Conservation (phyloP, 2,888 invertebrate genomes). For the Sepioteuthis lessoniana region DNA sequence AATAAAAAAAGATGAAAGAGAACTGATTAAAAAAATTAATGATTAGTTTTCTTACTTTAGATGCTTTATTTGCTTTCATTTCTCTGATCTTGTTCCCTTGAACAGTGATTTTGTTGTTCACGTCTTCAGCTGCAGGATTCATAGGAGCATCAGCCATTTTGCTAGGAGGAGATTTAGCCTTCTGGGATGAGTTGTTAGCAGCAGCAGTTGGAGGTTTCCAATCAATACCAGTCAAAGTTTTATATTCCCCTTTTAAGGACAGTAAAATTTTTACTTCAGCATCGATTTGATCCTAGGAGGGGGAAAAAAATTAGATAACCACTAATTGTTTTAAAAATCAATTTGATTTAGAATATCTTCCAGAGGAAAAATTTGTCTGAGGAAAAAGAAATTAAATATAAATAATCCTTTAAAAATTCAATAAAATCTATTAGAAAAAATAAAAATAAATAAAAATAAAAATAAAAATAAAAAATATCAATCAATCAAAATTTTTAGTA, state of each 20-base stretch:
- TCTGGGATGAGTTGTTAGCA: neutral
- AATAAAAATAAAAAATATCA: too few relatives aligned
- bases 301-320: neutral
- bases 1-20: too few relatives aligned
- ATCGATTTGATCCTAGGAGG: constrained; percentile 74
- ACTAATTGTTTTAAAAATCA: too few relatives aligned
- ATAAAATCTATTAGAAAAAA: too few relatives aligned
- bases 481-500: too few relatives aligned
- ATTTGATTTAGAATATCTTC: too few relatives aligned
- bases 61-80: constrained; percentile 80
- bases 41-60: neutral
- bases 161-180: neutral
- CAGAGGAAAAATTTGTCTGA: too few relatives aligned
- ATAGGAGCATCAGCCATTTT: constrained; percentile 49
- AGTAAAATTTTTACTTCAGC: constrained; percentile 80
- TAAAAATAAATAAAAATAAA: too few relatives aligned
- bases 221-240: constrained; percentile 81
- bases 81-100: constrained; percentile 84
- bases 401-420: too few relatives aligned
- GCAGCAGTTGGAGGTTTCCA: constrained; percentile 77
- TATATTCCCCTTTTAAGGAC: constrained; percentile 85
- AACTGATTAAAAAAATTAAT: too few relatives aligned
- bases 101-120: constrained; percentile 76
- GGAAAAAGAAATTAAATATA: too few relatives aligned
- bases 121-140: constrained; percentile 56